phyloP scores from a whole-genome alignment of 2,113 vertebrate species.

The Pyrgilauda ruficollis region DNA sequence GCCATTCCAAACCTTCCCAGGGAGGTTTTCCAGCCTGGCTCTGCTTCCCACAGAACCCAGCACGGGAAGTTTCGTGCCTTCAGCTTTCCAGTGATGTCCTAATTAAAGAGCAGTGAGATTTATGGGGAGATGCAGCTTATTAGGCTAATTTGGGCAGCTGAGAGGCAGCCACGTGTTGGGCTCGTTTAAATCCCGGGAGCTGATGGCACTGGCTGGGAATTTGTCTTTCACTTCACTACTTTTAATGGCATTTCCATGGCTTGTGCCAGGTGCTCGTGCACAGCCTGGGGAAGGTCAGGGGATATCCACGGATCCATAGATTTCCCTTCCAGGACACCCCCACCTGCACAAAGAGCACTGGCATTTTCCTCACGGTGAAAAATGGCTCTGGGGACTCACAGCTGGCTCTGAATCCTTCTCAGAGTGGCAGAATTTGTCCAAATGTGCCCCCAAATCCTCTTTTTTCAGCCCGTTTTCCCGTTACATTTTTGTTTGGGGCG shows the following conservation, averaged over 20 bases:
- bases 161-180: background rate
- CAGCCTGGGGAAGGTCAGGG: background rate
- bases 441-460: accelerated
- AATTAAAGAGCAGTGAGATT: background rate
- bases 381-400: accelerated
- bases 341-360: background rate
- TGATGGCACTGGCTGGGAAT: background rate
- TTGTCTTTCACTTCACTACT: background rate
- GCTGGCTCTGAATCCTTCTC: background rate
- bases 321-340: background rate
- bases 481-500: background rate
- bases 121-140: background rate
- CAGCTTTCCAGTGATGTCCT: background rate
- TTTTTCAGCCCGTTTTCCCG: accelerated
- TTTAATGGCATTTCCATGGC: background rate
- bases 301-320: background rate
- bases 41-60: background rate
- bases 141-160: background rate
- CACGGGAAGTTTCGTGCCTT: background rate
- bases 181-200: background rate
- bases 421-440: background rate
- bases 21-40: background rate
- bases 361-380: background rate
- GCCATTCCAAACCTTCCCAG: background rate
- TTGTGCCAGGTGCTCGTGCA: background rate